Base-by-base conservation (phyloP, 2,888 invertebrate species). In the Lutraria lutraria region DNA sequence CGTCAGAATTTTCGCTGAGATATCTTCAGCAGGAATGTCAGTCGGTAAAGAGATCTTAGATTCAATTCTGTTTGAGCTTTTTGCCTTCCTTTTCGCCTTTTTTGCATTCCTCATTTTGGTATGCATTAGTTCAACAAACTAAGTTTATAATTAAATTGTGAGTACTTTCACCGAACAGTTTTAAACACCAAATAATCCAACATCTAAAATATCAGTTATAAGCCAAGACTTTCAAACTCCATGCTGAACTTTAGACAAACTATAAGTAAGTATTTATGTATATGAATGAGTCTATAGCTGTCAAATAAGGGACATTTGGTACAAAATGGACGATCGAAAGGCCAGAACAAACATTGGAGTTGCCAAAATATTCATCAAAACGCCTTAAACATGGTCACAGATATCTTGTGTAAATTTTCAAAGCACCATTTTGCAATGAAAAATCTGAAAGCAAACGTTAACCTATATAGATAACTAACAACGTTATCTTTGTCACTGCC, bases 1-100 rank as follows among this genome's bases (percentile, higher is more conserved):
- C 4, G 91, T 88, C 4, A 91, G 83, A 81, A 91, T 91, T 81
- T 87, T 87, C 0, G 89, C 89, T 25, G 91, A 91, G 0, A 91
- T 89, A 54, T 91, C 89, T 72, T 89, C 82, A 0, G 91, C 86
- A n/a, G 85, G 80, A 19, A 86, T 87, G 60, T 91, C 76, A 16
- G 80, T 81, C 10, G 89, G 91, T 31, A 91, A 56, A 3, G 63
- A 81, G 34, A 91, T 83, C 76, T 80, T 87, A 0, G 91, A 91
- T 16, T 85, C 87, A 29, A 90, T 85, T 43, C 88, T 72, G 34
- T 34, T 76, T 3, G 29, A 31, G 25, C 82, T 85, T 54, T 90
- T 87, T 12, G 52, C n/a, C 4, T 72, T 25, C 52, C 53, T 54
- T 52, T 54, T 54, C 25, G 54, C n/a, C 16, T 80, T 79, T 56